Percentiles rank a stretch among this genome's conserved stretches.
phyloP scores from a whole-genome alignment of 2,888 invertebrate genomes.

The Hirtodrosophila cameraria region DNA sequence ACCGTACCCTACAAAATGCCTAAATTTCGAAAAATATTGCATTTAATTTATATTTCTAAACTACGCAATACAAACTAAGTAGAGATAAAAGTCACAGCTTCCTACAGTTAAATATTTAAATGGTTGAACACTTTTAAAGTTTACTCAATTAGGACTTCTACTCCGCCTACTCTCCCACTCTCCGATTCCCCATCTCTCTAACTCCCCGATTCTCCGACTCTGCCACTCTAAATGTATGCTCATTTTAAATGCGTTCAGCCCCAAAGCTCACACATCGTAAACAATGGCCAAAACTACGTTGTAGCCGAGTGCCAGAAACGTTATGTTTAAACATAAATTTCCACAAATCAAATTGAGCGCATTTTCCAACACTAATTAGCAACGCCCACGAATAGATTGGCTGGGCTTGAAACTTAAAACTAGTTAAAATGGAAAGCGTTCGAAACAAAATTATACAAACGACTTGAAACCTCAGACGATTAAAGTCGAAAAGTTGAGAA shows the following conservation, averaged over 20 bases:
- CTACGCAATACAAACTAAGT: slow-evolving; percentile 16
- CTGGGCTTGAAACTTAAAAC: slow-evolving; percentile 19
- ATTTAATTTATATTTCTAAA: not conserved
- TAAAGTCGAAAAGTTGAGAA: slow-evolving; percentile 76
- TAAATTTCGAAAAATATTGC: not conserved
- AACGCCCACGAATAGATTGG: slow-evolving; percentile 71
- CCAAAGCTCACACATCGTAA: slow-evolving; percentile 70
- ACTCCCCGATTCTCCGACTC: too few species aligned
- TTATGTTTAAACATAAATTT: slow-evolving; percentile 73
- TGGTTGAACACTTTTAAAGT: slow-evolving; percentile 14
- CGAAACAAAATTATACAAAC: slow-evolving; percentile 55
- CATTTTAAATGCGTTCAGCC: slow-evolving; percentile 72
- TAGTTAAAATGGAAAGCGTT: slow-evolving; percentile 72
- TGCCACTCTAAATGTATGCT: slow-evolving; percentile 21
- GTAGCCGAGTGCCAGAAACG: slow-evolving; percentile 26
- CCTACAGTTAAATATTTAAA: slow-evolving; percentile 31
- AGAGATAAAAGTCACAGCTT: slow-evolving; percentile 31
- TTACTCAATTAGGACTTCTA: slow-evolving; percentile 31
- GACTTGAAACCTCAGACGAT: slow-evolving; percentile 51
- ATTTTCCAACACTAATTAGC: slow-evolving; percentile 78
- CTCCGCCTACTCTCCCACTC: slow-evolving; percentile 25
- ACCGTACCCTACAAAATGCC: too few species aligned
- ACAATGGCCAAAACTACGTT: slow-evolving; percentile 51
- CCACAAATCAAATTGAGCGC: slow-evolving; percentile 77
- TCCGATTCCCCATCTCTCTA: too few species aligned